These are phyloP conservation scores for Rhyacophila brunnea DNA, from an alignment of 1,140 invertebrate genomes.

Conservation along the genomic window DNA sequence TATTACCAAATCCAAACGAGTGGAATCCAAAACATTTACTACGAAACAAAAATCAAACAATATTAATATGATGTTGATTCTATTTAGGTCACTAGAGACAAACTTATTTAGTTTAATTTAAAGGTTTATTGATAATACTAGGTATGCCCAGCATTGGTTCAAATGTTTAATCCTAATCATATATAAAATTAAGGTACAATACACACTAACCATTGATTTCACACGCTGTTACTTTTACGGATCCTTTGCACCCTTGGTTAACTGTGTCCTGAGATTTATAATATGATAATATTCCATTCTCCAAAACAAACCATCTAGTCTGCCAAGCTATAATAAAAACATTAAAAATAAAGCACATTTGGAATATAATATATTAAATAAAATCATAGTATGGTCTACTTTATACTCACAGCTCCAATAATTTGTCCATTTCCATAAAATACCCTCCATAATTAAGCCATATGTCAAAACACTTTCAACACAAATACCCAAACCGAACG, in stretches of 20 bases:
- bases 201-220: conserved; percentile 70
- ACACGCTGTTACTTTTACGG: conserved; percentile 77
- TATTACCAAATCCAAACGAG: conserved; percentile 74
- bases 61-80: no score
- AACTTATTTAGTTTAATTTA: no score
- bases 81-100: no score
- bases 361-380: neutral
- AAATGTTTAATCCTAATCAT: no score
- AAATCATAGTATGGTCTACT: neutral
- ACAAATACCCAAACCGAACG: no score
- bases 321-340: conserved; percentile 71
- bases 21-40: conserved; percentile 72
- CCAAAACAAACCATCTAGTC: conserved; percentile 80
- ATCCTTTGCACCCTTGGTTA: conserved; percentile 80
- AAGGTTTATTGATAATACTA: no score
- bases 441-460: conserved; percentile 63
- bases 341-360: neutral
- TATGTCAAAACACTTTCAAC: neutral
- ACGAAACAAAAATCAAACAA: conserved; percentile 36
- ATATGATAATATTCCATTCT: conserved; percentile 77
- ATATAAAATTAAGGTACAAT: no score
- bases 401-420: conserved; percentile 69
- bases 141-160: no score
- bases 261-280: conserved; percentile 83
- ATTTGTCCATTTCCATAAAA: conserved; percentile 82